Percentiles rank a stretch among this genome's conserved stretches.
These are phyloP conservation scores for Xerus rutilus DNA, from an alignment of 2,797 vertebrate genomes.

Conservation along the genomic window DNA sequence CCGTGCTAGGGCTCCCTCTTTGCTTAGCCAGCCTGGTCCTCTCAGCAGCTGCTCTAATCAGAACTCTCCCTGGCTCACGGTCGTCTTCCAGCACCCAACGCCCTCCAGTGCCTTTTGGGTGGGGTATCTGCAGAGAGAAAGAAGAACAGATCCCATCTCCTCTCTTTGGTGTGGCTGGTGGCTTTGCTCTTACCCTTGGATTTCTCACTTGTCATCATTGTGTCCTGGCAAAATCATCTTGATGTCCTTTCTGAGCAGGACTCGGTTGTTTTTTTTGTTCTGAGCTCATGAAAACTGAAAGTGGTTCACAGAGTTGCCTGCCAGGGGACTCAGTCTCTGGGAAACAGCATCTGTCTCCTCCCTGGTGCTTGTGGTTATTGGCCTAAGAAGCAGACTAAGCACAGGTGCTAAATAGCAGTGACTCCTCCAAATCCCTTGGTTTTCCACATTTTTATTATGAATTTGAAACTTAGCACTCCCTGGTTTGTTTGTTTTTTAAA, in stretches of 20 bases:
- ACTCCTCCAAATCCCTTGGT: background rate
- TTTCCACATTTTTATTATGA: conserved; percentile 13
- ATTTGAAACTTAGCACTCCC: background rate
- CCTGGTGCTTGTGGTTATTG: background rate
- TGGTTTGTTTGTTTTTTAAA: background rate
- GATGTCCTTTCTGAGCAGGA: background rate
- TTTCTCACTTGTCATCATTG: background rate
- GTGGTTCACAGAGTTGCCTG: background rate
- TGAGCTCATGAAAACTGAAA: background rate
- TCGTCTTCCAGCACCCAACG: background rate
- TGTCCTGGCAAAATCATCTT: background rate
- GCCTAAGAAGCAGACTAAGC: background rate
- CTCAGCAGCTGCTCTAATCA: background rate
- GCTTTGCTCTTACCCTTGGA: background rate
- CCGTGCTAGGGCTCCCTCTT: background rate
- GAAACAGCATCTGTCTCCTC: background rate
- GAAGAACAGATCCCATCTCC: background rate
- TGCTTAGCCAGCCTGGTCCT: background rate
- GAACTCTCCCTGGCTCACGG: background rate
- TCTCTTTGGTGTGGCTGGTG: background rate
- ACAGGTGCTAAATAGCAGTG: background rate
- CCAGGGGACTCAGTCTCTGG: background rate
- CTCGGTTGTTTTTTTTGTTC: background rate
- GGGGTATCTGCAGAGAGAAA: background rate
- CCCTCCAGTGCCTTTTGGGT: background rate